Conservation (phyloP, 2,888 invertebrate genomes). For the Chrysina gloriosa region DNA sequence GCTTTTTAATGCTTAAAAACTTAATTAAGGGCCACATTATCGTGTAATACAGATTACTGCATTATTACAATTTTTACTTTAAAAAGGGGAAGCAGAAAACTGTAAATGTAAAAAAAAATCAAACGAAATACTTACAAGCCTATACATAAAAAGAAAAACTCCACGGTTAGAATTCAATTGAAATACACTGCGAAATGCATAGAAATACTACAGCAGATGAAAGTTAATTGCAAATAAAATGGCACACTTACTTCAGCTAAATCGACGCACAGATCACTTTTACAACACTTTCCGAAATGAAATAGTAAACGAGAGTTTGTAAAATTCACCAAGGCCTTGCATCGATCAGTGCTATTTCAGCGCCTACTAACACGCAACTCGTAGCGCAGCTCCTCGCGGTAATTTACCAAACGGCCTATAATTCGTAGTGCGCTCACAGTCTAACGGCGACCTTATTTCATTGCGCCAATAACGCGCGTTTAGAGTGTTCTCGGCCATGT, state of each 20-base stretch:
- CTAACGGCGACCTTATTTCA: constrained; percentile 43
- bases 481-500: constrained; percentile 42
- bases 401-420: constrained; percentile 47
- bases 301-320: constrained; percentile 41
- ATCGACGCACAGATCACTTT: constrained; percentile 41
- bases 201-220: neutral
- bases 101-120: neutral
- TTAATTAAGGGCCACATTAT: neutral
- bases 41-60: neutral
- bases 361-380: constrained; percentile 52
- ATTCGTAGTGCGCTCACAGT: constrained; percentile 48
- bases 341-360: constrained; percentile 51
- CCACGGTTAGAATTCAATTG: no score
- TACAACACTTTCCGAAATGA: constrained; percentile 45
- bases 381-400: constrained; percentile 52
- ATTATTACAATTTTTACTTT: no score
- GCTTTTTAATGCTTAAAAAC: neutral
- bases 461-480: constrained; percentile 27
- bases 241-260: constrained; percentile 14
- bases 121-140: neutral
- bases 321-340: constrained; percentile 42
- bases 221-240: constrained; percentile 3
- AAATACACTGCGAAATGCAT: no score
- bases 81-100: no score
- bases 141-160: no score